Evolutionary conservation across 2,888 invertebrate species (phyloP).

Genomic region (Acleris cristana): DNA sequence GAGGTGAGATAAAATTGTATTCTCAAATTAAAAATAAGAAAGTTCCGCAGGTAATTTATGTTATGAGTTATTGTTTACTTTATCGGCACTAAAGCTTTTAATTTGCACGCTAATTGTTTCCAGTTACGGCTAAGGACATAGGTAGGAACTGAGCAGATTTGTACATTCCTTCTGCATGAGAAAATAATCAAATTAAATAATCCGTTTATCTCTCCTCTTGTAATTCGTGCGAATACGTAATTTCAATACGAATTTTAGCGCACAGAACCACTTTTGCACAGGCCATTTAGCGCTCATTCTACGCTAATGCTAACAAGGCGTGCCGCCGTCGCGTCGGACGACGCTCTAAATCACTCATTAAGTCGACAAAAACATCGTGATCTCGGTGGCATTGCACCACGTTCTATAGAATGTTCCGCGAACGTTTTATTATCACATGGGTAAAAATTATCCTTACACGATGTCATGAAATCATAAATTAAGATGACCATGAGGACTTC

Average conservation of each 20-base stretch:
- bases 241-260: too few species aligned
- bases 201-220: too few species aligned
- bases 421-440: slow-evolving; percentile 40
- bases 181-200: too few species aligned
- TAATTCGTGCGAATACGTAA: too few species aligned
- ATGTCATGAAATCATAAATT: slow-evolving; percentile 31
- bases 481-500: slow-evolving; percentile 29
- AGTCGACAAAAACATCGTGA: slow-evolving; percentile 63
- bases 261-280: slow-evolving; percentile 39
- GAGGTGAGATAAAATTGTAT: slow-evolving; percentile 83
- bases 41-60: too few species aligned
- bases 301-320: slow-evolving; percentile 43
- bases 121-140: too few species aligned
- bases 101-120: too few species aligned
- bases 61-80: too few species aligned
- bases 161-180: too few species aligned
- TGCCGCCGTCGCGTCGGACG: slow-evolving; percentile 41
- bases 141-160: too few species aligned
- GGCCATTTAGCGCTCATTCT: slow-evolving; percentile 34
- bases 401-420: slow-evolving; percentile 44
- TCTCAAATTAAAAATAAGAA: too few species aligned
- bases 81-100: too few species aligned
- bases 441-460: slow-evolving; percentile 38
- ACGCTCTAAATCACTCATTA: slow-evolving; percentile 59
- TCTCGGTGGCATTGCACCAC: slow-evolving; percentile 58